Evolutionary conservation across 2,888 invertebrate species (phyloP).

Genomic region (Tenthredo notha): DNA sequence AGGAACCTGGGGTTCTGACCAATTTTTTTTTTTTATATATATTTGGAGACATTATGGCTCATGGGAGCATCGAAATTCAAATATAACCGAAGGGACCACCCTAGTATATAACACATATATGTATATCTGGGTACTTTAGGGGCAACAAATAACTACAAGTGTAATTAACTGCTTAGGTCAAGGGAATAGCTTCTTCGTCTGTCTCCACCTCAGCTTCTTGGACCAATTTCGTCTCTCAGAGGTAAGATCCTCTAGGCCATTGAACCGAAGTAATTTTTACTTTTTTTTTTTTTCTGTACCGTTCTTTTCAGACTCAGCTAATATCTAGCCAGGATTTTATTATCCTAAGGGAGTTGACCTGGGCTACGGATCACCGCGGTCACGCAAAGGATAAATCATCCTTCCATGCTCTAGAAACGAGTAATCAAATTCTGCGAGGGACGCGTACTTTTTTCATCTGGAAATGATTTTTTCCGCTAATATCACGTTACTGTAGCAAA

Average conservation of each 20-base stretch:
- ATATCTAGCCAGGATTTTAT: constrained; percentile 17
- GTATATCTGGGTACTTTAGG: background rate
- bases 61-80: no score
- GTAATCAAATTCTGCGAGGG: constrained; percentile 13
- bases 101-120: background rate
- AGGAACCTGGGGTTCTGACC: no score
- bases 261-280: background rate
- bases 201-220: background rate
- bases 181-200: background rate
- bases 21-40: no score
- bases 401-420: background rate
- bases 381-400: constrained; percentile 15
- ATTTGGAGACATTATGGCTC: no score
- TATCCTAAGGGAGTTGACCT: constrained; percentile 36
- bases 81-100: no score
- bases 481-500: background rate
- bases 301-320: background rate
- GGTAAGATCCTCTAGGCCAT: background rate
- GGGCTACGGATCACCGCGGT: background rate
- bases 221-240: background rate
- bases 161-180: background rate
- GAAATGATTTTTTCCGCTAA: background rate
- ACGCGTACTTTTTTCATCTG: background rate
- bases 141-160: background rate
- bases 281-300: background rate